A percentile compares a stretch with the other conserved stretches of the same genome.
phyloP scores from a whole-genome alignment of 1,140 invertebrate species.

The Microplitis demolitor region DNA sequence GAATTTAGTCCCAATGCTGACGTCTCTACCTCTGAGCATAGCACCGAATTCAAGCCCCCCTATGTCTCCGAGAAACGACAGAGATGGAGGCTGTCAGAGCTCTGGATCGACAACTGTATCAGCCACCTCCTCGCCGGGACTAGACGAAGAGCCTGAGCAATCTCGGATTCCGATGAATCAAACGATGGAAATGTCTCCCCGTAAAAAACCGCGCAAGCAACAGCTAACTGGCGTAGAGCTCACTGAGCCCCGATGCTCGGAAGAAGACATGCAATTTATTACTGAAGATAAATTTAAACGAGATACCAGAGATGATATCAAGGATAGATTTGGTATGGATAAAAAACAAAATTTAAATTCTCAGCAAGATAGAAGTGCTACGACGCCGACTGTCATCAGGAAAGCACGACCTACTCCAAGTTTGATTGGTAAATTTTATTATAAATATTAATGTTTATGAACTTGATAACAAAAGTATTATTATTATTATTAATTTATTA shows the following conservation, averaged over 20 bases:
- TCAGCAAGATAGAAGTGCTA: slow-evolving; percentile 35
- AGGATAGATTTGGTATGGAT: slow-evolving; percentile 43
- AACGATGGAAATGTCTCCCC: slow-evolving; percentile 59
- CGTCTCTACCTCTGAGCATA: slow-evolving; percentile 55
- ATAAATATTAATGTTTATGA: slow-evolving; percentile 14
- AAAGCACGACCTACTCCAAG: slow-evolving; percentile 48
- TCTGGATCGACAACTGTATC: slow-evolving; percentile 78
- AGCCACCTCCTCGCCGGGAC: slow-evolving; percentile 75
- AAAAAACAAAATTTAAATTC: slow-evolving; percentile 38
- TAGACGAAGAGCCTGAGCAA: slow-evolving; percentile 68
- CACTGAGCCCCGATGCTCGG: slow-evolving; percentile 61
- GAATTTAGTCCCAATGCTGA: slow-evolving; percentile 66
- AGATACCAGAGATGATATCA: slow-evolving; percentile 55
- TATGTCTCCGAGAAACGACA: slow-evolving; percentile 57
- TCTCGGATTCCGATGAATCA: slow-evolving; percentile 52
- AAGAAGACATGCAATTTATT: slow-evolving; percentile 74
- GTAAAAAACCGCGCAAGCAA: slow-evolving; percentile 64
- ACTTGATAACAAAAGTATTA: not conserved
- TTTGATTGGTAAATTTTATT: slow-evolving; percentile 47
- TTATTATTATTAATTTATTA: slow-evolving; percentile 13
- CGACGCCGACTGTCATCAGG: slow-evolving; percentile 37
- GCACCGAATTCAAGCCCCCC: slow-evolving; percentile 60
- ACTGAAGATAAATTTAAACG: slow-evolving; percentile 65
- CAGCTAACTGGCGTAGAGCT: slow-evolving; percentile 56
- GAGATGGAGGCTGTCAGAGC: slow-evolving; percentile 60